Evolutionary conservation across 2,113 vertebrate genomes (phyloP), one percentile per base, ranked within the genome.

Genomic region (Sturnus vulgaris): DNA sequence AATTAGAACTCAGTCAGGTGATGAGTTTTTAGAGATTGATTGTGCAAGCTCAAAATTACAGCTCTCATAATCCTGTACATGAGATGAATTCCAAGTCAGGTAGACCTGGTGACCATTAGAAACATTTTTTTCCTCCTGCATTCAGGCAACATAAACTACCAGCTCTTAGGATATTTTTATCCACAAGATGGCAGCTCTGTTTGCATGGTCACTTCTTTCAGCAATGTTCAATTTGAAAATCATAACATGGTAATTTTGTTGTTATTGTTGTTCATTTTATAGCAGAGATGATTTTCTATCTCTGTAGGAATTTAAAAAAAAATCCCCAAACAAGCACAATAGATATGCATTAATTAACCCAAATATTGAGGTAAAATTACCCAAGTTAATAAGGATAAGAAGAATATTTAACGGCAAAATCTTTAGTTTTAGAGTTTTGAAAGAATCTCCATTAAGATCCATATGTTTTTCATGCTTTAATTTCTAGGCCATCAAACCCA

Each of bases 131-230:
- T 70, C 40, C 4, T 86, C 11, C 13, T 35, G 30, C 11, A 39
- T 57, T 92, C 63, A 72, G 35, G 33, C 16, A 95, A 33, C 5
- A 22, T 4, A 4, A 78, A 10, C 39, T 37, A 60, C 24, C 22
- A 37, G 31, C 9, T 88, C 39, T 47, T 30, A 64, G 56, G 79
- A 70, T 18, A 19, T 18, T 72, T 59, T 91, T 90, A 94, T 93
- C 92, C 96, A 97, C 94, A 97, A 97, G 97, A 94, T 96, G 96
- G 96, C 95, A 97, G 83, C 88, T 97, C 83, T 91, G 75, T 57
- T 93, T 96, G 37, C 40, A 56, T 70, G 72, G 81, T 71, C 80
- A 60, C 30, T 52, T 55, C 37, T 39, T 91, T 21, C 68, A 73
- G 17, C 6, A 81, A 37, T 83, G 68, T 63, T 70, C 35, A 68